phyloP scores from a whole-genome alignment of 37 sponge, comb jelly and placozoan genomes.

The Agelas oroides region DNA sequence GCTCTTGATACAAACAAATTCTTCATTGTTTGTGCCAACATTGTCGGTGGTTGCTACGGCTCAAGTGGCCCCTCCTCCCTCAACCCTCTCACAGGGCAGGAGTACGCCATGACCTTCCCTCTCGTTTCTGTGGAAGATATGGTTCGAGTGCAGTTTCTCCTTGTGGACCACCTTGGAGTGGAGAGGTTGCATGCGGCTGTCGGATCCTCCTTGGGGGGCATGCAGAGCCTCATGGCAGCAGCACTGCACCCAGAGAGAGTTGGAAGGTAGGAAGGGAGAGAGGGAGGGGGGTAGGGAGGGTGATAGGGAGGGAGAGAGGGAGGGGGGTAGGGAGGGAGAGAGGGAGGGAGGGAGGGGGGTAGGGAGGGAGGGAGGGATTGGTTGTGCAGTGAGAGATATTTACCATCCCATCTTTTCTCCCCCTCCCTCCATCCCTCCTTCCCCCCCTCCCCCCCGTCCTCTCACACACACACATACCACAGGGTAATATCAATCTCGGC shows the following conservation, averaged over 20 bases:
- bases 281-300: neutral
- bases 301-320: constrained; percentile 4
- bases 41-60: constrained; percentile 84
- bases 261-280: constrained; percentile 39
- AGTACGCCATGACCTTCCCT: constrained; percentile 81
- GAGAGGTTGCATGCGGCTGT: constrained; percentile 67
- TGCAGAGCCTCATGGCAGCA: constrained; percentile 74
- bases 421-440: too few species aligned
- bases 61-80: constrained; percentile 59
- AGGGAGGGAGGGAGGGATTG: too few species aligned
- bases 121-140: constrained; percentile 77
- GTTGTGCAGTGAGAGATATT: too few species aligned
- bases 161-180: constrained; percentile 77
- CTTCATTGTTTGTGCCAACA: constrained; percentile 75
- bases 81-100: constrained; percentile 45
- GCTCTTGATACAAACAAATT: constrained; percentile 82
- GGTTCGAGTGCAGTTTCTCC: constrained; percentile 65
- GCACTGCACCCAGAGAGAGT: constrained; percentile 78
- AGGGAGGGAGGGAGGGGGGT: neutral
- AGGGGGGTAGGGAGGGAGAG: constrained; percentile 8
- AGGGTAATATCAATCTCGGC: constrained; percentile 78
- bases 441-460: too few species aligned
- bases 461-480: neutral
- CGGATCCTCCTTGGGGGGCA: constrained; percentile 81
- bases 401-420: too few species aligned